Evolutionary conservation across 2,797 vertebrate species (phyloP), one percentile per base, ranked within the genome.

Genomic region (Gymnothorax javanicus): DNA sequence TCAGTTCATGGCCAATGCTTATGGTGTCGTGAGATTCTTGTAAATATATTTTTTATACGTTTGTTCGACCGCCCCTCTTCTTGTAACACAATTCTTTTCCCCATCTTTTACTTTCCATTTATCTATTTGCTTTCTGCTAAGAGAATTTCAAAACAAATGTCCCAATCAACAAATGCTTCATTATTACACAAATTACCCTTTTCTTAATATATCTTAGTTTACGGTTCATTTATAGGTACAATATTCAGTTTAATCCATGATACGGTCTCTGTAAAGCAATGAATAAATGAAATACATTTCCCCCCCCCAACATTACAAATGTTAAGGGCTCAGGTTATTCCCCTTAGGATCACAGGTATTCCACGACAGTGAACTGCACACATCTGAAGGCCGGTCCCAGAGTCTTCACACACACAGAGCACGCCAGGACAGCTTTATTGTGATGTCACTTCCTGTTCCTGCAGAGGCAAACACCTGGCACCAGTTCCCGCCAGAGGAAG

Each of bases 391-490:
- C 4, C 20, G 0, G 1, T 67, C 62, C 97, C 91, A 91, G 96
- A 96, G 97, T 97, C 96, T 97, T 95, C 93, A 93, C 96, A 97
- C 97, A 98, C 97, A 97, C 97, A 97, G 97, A 96, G 97, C 95
- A 95, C 96, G 96, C 97, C 97, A 96, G 97, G 97, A 99, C 97
- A 98, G 97, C 95, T 95, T 96, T 97, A 97, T 96, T 94, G 95
- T 94, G 95, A 97, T 98, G 98, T 99, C 98, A 98, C 97, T 97
- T 98, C 97, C 98, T 96, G 98, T 99, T 98, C 96, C 93, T 94
- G 95, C 93, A 96, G 95, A 96, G 97, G 97, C 96, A 96, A 94
- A 97, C 96, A 97, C 96, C 95, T 97, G 95, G 96, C 97, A 96
- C 97, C 97, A 97, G 97, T 95, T 97, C 95, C 96, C 96, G 96